A percentile compares a stretch with the other conserved stretches of the same genome.
phyloP scores from a whole-genome alignment of 1,140 invertebrate genomes.

The Berghia stephanieae region DNA sequence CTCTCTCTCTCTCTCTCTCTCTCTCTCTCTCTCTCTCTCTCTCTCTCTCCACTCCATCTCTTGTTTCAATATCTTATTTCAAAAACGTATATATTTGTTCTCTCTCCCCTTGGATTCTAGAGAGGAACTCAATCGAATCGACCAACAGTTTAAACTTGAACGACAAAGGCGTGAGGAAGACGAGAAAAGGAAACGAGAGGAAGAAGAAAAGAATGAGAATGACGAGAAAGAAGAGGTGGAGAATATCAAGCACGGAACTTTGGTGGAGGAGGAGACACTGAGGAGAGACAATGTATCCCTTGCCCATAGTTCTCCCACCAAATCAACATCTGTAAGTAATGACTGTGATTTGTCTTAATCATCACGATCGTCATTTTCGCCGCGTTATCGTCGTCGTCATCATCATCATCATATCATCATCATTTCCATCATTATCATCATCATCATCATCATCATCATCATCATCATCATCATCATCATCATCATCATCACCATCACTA shows the following conservation, averaged over 20 bases:
- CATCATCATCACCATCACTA: background rate
- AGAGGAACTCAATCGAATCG: conserved; percentile 29
- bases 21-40: background rate
- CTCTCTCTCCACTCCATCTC: background rate
- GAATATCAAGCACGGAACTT: no score
- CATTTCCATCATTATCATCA: no score
- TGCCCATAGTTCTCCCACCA: no score
- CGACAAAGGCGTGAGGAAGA: conserved; percentile 15
- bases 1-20: conserved; percentile 1
- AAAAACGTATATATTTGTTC: background rate
- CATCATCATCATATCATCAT: no score
- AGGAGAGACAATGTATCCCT: no score
- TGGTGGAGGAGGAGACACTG: no score
- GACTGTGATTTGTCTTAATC: no score
- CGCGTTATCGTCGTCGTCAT: no score
- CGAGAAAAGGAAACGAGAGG: background rate
- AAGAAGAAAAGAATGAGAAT: conserved; percentile 22
- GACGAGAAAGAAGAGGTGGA: conserved; percentile 7
- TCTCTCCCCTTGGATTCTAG: conserved; percentile 4
- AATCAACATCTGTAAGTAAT: no score
- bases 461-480: no score
- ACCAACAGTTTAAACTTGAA: conserved; percentile 30
- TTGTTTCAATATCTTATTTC: background rate
- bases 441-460: no score
- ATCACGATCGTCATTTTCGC: no score